Evolutionary conservation across 2,113 vertebrate genomes (phyloP).

Genomic region (Caranx melampygus): DNA sequence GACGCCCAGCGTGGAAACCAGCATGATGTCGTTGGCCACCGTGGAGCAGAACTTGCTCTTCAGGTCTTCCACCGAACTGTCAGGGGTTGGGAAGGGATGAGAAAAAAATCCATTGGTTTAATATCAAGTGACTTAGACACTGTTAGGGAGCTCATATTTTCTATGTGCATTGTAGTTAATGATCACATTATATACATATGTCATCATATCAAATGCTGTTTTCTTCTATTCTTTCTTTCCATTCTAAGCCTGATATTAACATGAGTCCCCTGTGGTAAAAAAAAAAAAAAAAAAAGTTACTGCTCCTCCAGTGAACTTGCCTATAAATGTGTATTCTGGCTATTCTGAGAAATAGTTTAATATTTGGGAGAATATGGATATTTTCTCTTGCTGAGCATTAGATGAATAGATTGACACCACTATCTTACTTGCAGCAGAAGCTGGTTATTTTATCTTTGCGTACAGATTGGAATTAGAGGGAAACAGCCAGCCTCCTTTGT

Average conservation of each 20-base stretch:
- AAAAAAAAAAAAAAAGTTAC: not conserved
- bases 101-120: slow-evolving; percentile 24
- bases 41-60: slow-evolving; percentile 99
- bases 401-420: slow-evolving; percentile 3
- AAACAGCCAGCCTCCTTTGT: not conserved
- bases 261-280: slow-evolving; percentile 25
- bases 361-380: not conserved
- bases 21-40: slow-evolving; percentile 97
- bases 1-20: slow-evolving; percentile 93
- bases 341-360: not conserved
- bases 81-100: slow-evolving; percentile 17
- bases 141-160: not conserved
- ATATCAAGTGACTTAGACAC: not conserved
- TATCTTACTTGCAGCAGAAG: slow-evolving; percentile 1
- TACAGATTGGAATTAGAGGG: not conserved
- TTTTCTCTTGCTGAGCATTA: not conserved
- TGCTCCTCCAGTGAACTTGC: not conserved
- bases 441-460: not conserved
- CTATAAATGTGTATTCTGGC: not conserved
- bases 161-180: slow-evolving; percentile 4
- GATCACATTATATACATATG: slow-evolving; percentile 40
- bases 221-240: slow-evolving; percentile 1
- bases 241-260: slow-evolving; percentile 9
- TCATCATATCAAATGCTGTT: slow-evolving; percentile 20
- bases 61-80: slow-evolving; percentile 93